Percentiles rank a stretch among this genome's conserved stretches.
phyloP scores from a whole-genome alignment of 2,113 vertebrate genomes.

The Ovibos moschatus region DNA sequence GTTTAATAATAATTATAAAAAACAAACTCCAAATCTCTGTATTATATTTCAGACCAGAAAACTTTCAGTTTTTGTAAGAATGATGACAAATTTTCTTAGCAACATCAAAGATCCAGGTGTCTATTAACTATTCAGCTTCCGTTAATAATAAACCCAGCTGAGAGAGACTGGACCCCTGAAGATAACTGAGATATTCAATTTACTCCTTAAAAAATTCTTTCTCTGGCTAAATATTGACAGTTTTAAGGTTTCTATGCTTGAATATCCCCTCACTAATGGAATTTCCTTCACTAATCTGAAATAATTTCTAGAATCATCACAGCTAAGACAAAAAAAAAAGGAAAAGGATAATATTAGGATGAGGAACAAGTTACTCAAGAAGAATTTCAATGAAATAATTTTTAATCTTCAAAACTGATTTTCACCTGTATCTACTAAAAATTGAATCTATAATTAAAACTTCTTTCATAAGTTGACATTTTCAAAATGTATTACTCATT shows the following conservation, averaged over 20 bases:
- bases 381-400: neutral
- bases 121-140: neutral
- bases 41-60: neutral
- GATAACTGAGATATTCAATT: neutral
- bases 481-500: slow-evolving; percentile 31
- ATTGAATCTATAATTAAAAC: slow-evolving; percentile 7
- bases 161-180: neutral
- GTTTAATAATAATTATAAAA: neutral
- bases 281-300: slow-evolving; percentile 4
- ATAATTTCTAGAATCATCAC: neutral
- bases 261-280: neutral
- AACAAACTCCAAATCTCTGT: neutral
- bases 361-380: neutral
- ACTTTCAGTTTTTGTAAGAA: neutral
- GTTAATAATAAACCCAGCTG: neutral
- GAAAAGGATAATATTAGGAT: neutral
- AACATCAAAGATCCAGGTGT: neutral
- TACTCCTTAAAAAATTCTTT: neutral
- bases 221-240: neutral
- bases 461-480: neutral
- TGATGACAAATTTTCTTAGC: neutral
- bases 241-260: neutral
- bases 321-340: neutral
- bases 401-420: neutral
- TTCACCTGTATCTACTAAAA: neutral